Percentiles rank a stretch among this genome's conserved stretches.
These are phyloP conservation scores for Sarcophaga caerulescens DNA, from an alignment of 2,888 invertebrate species.

Conservation along the genomic window DNA sequence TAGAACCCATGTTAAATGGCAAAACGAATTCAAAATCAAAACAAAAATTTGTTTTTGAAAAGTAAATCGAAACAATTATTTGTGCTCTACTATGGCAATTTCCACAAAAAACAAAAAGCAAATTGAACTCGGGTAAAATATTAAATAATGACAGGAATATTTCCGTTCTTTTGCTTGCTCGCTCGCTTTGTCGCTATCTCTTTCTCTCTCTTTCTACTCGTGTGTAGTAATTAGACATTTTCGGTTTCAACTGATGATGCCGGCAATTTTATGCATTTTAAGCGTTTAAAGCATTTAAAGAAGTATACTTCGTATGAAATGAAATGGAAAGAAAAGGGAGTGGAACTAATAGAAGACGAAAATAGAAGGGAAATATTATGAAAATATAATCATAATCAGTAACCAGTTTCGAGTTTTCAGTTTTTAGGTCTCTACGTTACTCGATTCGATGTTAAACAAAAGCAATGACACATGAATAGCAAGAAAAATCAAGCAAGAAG, in stretches of 20 bases:
- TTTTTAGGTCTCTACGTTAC: no score
- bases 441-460: slow-evolving; percentile 27
- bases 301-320: slow-evolving; percentile 1
- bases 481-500: slow-evolving; percentile 29
- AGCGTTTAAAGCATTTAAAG: slow-evolving; percentile 29
- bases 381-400: slow-evolving; percentile 44
- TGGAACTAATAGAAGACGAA: slow-evolving; percentile 53
- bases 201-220: no score
- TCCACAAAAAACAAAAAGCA: slow-evolving; percentile 5
- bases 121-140: slow-evolving; percentile 38
- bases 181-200: not conserved
- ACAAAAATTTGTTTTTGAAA: slow-evolving; percentile 46
- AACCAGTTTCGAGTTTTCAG: slow-evolving; percentile 28
- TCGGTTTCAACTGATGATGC: slow-evolving; percentile 55
- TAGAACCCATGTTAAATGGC: no score
- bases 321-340: slow-evolving; percentile 46
- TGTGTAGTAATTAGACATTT: not conserved
- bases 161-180: slow-evolving; percentile 47
- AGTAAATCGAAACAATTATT: slow-evolving; percentile 63
- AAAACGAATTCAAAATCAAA: slow-evolving; percentile 55
- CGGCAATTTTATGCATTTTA: slow-evolving; percentile 66
- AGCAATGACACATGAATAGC: slow-evolving; percentile 59
- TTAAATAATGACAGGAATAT: slow-evolving; percentile 60
- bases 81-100: slow-evolving; percentile 56
- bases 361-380: slow-evolving; percentile 48